Percentiles rank a stretch among this genome's conserved stretches.
phyloP scores from a whole-genome alignment of 2,888 invertebrate genomes.

The Lasioglossum malachurum region DNA sequence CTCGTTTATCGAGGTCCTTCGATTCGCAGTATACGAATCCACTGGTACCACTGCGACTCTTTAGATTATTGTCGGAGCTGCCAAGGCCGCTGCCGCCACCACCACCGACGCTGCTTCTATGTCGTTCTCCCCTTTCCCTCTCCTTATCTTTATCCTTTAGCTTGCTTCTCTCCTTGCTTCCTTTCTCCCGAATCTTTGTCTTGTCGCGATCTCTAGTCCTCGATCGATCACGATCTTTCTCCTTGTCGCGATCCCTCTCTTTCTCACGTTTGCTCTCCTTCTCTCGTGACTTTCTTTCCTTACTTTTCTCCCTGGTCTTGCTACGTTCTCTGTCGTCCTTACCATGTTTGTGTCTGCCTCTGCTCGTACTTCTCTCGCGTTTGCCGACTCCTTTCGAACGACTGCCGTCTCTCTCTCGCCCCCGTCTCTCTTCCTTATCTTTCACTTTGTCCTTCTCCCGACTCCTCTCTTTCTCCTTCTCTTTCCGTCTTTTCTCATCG shows the following conservation, averaged over 20 bases:
- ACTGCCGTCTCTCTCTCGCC: conserved; percentile 25
- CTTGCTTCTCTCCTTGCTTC: conserved; percentile 70
- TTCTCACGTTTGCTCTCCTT: conserved; percentile 77
- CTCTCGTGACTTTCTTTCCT: conserved; percentile 75
- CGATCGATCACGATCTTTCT: conserved; percentile 70
- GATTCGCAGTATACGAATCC: conserved; percentile 65
- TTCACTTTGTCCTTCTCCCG: conserved; percentile 72
- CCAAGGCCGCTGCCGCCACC: conserved; percentile 38
- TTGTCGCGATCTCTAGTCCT: conserved; percentile 59
- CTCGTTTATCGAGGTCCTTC: conserved; percentile 72
- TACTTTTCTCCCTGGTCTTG: conserved; percentile 77
- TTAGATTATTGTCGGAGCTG: conserved; percentile 65
- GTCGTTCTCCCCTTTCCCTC: conserved; percentile 67
- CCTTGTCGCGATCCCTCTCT: conserved; percentile 71
- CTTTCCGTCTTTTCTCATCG: conserved; percentile 72
- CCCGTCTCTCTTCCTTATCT: conserved; percentile 45
- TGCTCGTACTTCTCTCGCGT: conserved; percentile 73
- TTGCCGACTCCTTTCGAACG: conserved; percentile 41
- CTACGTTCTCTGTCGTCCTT: conserved; percentile 74
- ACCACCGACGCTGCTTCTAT: conserved; percentile 9
- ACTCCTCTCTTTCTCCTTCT: conserved; percentile 71
- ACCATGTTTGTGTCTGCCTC: conserved; percentile 73
- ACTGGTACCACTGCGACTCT: conserved; percentile 60
- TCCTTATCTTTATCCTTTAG: conserved; percentile 61
- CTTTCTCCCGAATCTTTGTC: conserved; percentile 69